A percentile compares a stretch with the other conserved stretches of the same genome.
Evolutionary conservation across 2,797 vertebrate species (phyloP).

Genomic region (Emys orbicularis): DNA sequence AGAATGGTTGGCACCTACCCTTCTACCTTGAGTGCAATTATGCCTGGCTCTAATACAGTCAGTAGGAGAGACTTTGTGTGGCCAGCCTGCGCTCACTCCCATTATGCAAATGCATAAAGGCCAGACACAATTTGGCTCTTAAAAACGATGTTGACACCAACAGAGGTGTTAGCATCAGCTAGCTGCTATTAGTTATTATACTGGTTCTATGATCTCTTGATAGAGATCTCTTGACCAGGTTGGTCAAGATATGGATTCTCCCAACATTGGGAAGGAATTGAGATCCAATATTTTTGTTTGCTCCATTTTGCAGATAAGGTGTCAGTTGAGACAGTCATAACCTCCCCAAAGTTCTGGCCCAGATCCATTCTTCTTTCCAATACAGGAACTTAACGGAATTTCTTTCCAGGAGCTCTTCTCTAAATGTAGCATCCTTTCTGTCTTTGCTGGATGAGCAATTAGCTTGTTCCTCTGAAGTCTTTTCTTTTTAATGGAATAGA

Average conservation of each 20-base stretch:
- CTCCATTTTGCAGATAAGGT: background rate
- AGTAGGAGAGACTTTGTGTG: background rate
- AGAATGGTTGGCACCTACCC: rapidly evolving
- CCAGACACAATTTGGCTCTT: background rate
- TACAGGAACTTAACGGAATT: background rate
- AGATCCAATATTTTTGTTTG: background rate
- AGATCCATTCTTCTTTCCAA: background rate
- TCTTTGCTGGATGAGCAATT: background rate
- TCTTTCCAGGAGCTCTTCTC: background rate
- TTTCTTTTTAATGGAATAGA: background rate
- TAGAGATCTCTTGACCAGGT: background rate
- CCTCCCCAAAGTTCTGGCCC: background rate
- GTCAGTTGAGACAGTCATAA: background rate
- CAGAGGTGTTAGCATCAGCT: background rate
- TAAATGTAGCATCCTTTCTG: background rate
- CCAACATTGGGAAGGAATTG: background rate
- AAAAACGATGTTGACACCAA: rapidly evolving
- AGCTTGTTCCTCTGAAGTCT: background rate
- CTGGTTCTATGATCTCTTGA: background rate
- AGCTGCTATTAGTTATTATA: background rate
- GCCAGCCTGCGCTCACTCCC: too few species aligned
- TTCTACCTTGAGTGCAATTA: background rate
- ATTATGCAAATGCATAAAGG: rapidly evolving
- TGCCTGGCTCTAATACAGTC: rapidly evolving
- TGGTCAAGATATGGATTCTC: background rate